Evolutionary conservation across 2,113 vertebrate genomes (phyloP).

Genomic region (Anhinga anhinga): DNA sequence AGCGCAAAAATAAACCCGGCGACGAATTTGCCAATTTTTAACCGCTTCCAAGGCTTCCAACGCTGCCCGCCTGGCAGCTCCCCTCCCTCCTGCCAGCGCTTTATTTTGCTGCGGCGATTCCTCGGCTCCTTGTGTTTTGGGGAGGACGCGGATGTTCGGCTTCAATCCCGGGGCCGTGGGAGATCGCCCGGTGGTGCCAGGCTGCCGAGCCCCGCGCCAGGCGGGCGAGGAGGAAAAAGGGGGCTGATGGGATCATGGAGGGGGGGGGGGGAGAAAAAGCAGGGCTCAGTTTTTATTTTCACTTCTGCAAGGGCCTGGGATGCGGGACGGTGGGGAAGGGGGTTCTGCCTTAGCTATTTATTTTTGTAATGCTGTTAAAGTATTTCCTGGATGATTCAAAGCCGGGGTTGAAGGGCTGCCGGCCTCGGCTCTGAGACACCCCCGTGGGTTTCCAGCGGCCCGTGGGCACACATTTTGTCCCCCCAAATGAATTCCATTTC

Average conservation of each 20-base stretch:
- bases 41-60: background rate
- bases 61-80: background rate
- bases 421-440: background rate
- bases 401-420: background rate
- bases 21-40: constrained; percentile 3
- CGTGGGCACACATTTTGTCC: rapidly evolving
- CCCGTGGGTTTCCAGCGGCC: rapidly evolving
- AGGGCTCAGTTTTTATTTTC: background rate
- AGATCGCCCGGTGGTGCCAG: background rate
- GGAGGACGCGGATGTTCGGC: background rate
- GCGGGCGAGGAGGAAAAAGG: background rate
- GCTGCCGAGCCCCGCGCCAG: background rate
- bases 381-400: background rate
- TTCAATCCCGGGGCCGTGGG: rapidly evolving
- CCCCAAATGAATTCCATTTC: background rate
- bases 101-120: background rate
- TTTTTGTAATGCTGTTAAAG: background rate
- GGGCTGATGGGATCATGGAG: background rate
- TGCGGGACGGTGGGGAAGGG: background rate
- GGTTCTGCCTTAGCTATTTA: background rate
- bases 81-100: background rate
- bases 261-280: background rate
- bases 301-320: background rate
- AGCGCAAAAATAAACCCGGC: background rate
- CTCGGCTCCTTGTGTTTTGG: rapidly evolving